phyloP scores from a whole-genome alignment of 2,888 invertebrate genomes.

The Megamerina dolium region DNA sequence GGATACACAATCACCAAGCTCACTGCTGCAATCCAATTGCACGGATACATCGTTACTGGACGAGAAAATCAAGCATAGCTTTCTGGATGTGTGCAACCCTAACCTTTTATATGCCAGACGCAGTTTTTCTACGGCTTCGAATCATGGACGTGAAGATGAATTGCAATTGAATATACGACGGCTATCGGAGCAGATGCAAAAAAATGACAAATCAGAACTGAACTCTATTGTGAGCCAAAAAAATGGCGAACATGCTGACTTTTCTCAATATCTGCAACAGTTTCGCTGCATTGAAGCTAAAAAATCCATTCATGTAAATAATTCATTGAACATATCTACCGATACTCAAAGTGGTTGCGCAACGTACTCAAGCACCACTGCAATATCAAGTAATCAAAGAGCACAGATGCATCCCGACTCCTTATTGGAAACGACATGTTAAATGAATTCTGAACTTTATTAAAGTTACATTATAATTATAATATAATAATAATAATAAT shows the following conservation, averaged over 20 bases:
- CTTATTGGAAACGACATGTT: constrained; percentile 48
- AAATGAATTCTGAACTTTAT: no score
- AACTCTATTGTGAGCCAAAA: constrained; percentile 5
- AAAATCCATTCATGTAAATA: constrained; percentile 18
- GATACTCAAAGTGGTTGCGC: background rate
- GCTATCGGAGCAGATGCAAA: constrained; percentile 42
- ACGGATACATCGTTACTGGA: constrained; percentile 8
- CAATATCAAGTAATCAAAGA: constrained; percentile 20
- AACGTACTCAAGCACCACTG: constrained; percentile 13
- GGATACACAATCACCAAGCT: background rate
- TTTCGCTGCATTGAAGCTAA: constrained; percentile 31
- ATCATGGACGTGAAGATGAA: constrained; percentile 36
- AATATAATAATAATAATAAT: no score
- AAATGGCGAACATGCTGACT: constrained; percentile 21
- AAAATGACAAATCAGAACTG: constrained; percentile 16
- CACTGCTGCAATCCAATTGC: constrained; percentile 17
- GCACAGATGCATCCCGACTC: constrained; percentile 34
- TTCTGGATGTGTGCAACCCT: constrained; percentile 35
- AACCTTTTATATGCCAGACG: constrained; percentile 41
- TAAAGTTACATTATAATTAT: no score
- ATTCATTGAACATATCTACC: background rate
- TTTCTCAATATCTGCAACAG: constrained; percentile 31
- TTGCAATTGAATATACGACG: constrained; percentile 45
- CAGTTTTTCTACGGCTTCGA: constrained; percentile 40
- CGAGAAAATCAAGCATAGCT: constrained; percentile 23